Percentiles rank a stretch among this genome's conserved stretches.
Conservation (phyloP, 2,888 invertebrate genomes). For the Lepeophtheirus nordmannii region DNA sequence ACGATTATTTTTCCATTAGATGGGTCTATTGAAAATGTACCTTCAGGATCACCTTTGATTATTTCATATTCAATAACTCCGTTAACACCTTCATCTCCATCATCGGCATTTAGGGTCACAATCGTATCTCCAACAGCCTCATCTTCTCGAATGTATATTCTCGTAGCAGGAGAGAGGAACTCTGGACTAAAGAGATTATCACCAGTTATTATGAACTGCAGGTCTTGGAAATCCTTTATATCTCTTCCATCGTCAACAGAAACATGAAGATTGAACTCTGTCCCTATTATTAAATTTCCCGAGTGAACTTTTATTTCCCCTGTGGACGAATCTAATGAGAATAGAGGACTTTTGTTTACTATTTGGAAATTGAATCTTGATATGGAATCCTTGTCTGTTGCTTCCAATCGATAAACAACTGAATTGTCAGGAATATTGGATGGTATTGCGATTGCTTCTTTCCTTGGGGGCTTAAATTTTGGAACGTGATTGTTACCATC, state of each 20-base stretch:
- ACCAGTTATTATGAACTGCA: constrained; percentile 57
- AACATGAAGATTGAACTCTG: background rate
- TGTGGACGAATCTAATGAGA: background rate
- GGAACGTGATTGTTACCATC: constrained; percentile 86
- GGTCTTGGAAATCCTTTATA: background rate
- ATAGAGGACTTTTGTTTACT: background rate
- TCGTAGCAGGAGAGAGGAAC: constrained; percentile 63
- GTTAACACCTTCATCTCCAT: constrained; percentile 72
- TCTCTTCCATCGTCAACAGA: constrained; percentile 1
- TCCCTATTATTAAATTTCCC: background rate
- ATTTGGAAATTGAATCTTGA: background rate
- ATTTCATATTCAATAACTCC: constrained; percentile 71
- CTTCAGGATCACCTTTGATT: constrained; percentile 53
- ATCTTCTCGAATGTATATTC: constrained; percentile 80
- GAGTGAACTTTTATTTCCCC: background rate
- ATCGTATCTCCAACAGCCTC: constrained; percentile 71
- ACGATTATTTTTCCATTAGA: constrained; percentile 63
- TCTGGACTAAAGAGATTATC: constrained; percentile 63
- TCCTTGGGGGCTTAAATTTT: constrained; percentile 48
- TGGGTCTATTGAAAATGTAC: constrained; percentile 62
- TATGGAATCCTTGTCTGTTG: constrained; percentile 29
- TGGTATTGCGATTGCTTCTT: constrained; percentile 62
- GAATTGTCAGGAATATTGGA: constrained; percentile 35
- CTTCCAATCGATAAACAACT: constrained; percentile 29
- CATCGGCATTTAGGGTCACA: constrained; percentile 64